Conservation (phyloP, 2,113 vertebrate species). For the Burhinus bistriatus region DNA sequence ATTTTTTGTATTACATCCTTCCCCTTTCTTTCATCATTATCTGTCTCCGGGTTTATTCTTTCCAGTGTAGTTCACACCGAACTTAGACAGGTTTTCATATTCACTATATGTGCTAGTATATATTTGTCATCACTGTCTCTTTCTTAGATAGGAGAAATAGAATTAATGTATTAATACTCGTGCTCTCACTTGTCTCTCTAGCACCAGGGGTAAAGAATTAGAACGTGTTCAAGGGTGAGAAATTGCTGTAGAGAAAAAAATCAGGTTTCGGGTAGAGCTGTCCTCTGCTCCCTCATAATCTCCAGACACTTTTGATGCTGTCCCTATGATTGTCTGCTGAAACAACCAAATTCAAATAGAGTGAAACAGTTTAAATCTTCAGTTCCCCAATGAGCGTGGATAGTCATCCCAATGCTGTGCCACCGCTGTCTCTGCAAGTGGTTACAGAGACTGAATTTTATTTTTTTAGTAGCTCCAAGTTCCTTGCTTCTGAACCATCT, state of each 20-base stretch:
- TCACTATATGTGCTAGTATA: background rate
- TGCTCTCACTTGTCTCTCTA: background rate
- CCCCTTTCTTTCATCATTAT: background rate
- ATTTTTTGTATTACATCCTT: background rate
- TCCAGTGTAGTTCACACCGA: background rate
- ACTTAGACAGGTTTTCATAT: background rate
- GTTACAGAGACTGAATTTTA: background rate
- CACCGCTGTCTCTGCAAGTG: background rate
- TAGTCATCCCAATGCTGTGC: background rate
- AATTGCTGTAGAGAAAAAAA: background rate
- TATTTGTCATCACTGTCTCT: background rate
- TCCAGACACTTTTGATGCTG: background rate
- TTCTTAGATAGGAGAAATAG: background rate
- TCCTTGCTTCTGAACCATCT: background rate
- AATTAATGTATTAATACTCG: background rate
- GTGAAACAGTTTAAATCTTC: background rate
- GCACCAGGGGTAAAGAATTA: background rate
- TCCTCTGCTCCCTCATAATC: background rate
- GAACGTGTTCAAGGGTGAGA: background rate
- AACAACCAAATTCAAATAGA: background rate
- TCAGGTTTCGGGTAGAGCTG: background rate
- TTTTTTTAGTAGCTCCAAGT: background rate
- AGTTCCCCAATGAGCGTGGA: background rate
- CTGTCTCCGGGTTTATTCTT: background rate
- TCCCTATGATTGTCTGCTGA: background rate